Conservation (phyloP, 2,888 invertebrate species). For the Hirtodrosophila histrioides region DNA sequence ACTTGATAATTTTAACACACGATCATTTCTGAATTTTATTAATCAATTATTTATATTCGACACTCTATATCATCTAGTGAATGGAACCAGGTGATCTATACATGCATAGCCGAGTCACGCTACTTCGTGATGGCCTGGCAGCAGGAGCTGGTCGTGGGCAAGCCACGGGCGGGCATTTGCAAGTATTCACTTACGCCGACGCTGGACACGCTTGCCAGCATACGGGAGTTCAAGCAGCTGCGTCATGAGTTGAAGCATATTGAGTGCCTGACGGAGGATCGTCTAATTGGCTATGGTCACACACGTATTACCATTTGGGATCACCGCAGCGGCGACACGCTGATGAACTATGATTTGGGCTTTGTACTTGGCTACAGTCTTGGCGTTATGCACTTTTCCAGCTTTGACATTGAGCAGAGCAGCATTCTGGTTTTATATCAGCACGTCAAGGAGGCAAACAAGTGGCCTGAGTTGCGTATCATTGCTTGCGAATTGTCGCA, state of each 20-base stretch:
- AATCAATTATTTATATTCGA: too few species aligned
- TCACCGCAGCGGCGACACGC: constrained; percentile 83
- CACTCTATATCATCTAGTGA: constrained; percentile 56
- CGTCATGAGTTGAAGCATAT: constrained; percentile 80
- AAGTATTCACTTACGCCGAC: constrained; percentile 83
- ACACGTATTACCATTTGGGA: constrained; percentile 83
- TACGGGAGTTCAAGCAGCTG: constrained; percentile 82
- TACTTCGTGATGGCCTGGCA: constrained; percentile 84
- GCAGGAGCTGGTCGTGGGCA: constrained; percentile 78
- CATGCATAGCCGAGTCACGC: constrained; percentile 81
- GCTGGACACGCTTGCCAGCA: constrained; percentile 83
- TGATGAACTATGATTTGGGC: constrained; percentile 83
- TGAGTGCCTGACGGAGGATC: constrained; percentile 82
- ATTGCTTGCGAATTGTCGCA: constrained; percentile 82
- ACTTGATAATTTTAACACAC: too few species aligned
- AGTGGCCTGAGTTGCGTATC: constrained; percentile 69
- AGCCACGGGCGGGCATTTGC: constrained; percentile 80
- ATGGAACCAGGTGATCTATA: constrained; percentile 75
- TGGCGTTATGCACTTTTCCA: constrained; percentile 80
- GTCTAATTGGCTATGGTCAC: constrained; percentile 82
- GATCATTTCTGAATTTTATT: too few species aligned
- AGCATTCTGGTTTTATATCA: constrained; percentile 77
- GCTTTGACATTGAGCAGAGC: constrained; percentile 80
- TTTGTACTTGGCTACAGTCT: constrained; percentile 79
- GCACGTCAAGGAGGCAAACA: constrained; percentile 42